A percentile compares a stretch with the other conserved stretches of the same genome.
phyloP scores from a whole-genome alignment of 2,797 vertebrate species.

The Pterois miles region DNA sequence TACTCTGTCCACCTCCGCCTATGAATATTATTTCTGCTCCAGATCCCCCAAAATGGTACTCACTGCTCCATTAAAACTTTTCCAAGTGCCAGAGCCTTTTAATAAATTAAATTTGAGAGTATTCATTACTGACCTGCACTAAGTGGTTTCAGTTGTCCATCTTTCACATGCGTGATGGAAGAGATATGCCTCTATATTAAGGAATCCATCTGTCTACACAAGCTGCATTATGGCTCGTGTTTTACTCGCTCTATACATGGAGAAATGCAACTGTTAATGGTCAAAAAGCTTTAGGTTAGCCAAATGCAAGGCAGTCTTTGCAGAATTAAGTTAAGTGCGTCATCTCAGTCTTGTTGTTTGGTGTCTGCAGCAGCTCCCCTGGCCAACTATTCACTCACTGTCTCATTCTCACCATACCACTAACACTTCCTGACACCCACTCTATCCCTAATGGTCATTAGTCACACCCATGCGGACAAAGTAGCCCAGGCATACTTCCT shows the following conservation, averaged over 20 bases:
- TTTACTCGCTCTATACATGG: background rate
- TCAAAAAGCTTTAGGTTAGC: background rate
- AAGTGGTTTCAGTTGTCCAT: background rate
- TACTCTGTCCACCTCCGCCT: no score
- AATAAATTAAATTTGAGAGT: no score
- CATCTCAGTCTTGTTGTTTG: slow-evolving; percentile 35
- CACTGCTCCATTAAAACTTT: background rate
- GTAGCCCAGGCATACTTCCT: slow-evolving; percentile 39
- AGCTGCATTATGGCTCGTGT: background rate
- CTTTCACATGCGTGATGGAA: background rate
- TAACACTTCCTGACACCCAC: slow-evolving; percentile 45
- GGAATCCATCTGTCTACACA: background rate
- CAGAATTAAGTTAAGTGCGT: background rate
- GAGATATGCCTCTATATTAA: background rate
- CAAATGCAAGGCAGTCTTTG: background rate
- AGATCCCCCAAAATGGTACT: no score
- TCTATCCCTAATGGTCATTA: slow-evolving; percentile 59
- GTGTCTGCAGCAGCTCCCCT: slow-evolving; percentile 32
- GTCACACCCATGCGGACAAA: slow-evolving; percentile 59
- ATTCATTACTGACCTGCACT: background rate
- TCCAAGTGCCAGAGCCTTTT: no score
- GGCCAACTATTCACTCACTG: slow-evolving; percentile 37
- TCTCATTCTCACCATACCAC: slow-evolving; percentile 37
- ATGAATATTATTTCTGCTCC: no score
- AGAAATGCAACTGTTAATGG: background rate